Base-by-base conservation (phyloP, 2,888 invertebrate species). In the Autographa gamma region DNA sequence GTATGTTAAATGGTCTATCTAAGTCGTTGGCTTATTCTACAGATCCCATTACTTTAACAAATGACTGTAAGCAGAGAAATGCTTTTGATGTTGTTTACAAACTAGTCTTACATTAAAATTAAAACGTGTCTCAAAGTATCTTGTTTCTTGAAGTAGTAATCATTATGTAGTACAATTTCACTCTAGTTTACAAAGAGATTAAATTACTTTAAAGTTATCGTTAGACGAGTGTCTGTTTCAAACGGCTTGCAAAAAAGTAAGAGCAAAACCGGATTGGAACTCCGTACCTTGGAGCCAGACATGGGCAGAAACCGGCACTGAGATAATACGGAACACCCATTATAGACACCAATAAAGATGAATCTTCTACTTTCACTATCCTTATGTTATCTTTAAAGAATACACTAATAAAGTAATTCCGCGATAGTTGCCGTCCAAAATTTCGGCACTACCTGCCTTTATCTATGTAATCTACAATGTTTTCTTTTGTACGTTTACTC, bases 201-300 rank as follows among this genome's bases (percentile, higher is more conserved):
- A 8, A 19, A 11, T 54, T 18, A 7, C 11, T 54, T 32, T 58
- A 19, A 62, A 61, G 25, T 56, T 13, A 14, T 60, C 38, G 41
- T 19, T 32, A 25, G 19, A 52, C 32, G 52, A 25, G 1, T 32
- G 48, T 31, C 54, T 54, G 38, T 62, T 69, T 66, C 43, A 79
- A 79, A 66, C 38, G 59, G 54, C 34, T 62, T 59, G 62, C 34
- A 77, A 62, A 74, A 66, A 67, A 60, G 31, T 18, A 43, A 38
- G 60, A 48, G 34, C 32, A 41, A 65, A 79, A 79, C 76, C 79
- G 66, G 76, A 66, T 79, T 61, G 43, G 32, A 38, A 14, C 16
- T 43, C 25, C 63, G 34, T n/a, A 7, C 2, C 14, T 31, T 31
- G 43, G 31, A 18, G 6, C 31, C 41, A n/a, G 63, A 5, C 48